phyloP scores from a whole-genome alignment of 2,888 invertebrate species.

The Ornithoptera priamus region DNA sequence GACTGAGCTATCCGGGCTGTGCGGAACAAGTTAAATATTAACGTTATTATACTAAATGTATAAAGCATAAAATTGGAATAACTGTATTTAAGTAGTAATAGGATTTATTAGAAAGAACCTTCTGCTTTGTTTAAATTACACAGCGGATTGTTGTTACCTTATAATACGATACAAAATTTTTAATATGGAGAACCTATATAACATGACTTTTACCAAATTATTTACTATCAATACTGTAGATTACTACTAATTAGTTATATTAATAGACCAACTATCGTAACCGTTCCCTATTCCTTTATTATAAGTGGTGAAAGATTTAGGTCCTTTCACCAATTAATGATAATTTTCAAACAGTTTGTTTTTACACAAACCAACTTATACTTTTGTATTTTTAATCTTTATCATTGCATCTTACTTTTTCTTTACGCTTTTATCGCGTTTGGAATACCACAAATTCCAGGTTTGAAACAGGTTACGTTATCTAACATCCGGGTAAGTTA shows the following conservation, averaged over 20 bases:
- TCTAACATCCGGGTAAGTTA: constrained; percentile 36
- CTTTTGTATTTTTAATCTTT: neutral
- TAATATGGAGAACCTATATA: too few relatives aligned
- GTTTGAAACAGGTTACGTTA: constrained; percentile 36
- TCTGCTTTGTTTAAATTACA: too few relatives aligned
- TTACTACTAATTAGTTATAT: too few relatives aligned
- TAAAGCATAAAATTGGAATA: neutral
- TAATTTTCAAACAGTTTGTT: neutral
- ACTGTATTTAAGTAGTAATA: neutral
- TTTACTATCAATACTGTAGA: too few relatives aligned
- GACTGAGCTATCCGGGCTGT: constrained; percentile 77
- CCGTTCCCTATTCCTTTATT: too few relatives aligned
- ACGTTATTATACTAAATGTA: neutral
- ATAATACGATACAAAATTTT: too few relatives aligned
- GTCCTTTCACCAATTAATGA: neutral
- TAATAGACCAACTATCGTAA: too few relatives aligned
- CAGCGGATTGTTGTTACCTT: too few relatives aligned
- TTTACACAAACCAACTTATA: neutral
- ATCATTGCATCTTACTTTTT: neutral
- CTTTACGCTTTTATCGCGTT: constrained; percentile 30
- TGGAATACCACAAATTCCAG: constrained; percentile 35
- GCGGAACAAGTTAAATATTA: constrained; percentile 6
- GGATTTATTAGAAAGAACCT: too few relatives aligned
- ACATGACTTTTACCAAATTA: too few relatives aligned
- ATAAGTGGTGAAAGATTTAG: too few relatives aligned